Conservation (phyloP, 2,888 invertebrate species). For the Cephus rjabovi region DNA sequence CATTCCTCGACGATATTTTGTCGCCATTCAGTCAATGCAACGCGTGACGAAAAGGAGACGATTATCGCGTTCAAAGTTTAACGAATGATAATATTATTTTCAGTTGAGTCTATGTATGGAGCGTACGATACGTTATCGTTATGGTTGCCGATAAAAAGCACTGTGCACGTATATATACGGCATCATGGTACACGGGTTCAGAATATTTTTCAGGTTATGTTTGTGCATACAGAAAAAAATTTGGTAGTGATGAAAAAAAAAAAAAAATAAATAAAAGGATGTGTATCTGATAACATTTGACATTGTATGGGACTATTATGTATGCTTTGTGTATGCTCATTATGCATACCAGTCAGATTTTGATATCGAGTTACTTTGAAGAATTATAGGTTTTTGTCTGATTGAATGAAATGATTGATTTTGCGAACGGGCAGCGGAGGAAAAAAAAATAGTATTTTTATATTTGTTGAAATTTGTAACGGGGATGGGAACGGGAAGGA, state of each 20-base stretch:
- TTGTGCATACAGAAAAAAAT: background rate
- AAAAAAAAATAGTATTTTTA: background rate
- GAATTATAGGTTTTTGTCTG: background rate
- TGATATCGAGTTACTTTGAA: background rate
- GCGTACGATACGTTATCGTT: background rate
- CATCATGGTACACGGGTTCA: background rate
- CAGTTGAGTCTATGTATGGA: background rate
- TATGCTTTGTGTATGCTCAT: background rate
- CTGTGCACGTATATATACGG: background rate
- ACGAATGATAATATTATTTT: conserved; percentile 27
- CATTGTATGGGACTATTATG: background rate
- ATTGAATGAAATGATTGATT: background rate
- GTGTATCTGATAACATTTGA: too few species aligned
- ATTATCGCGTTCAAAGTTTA: conserved; percentile 14
- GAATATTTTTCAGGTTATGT: background rate
- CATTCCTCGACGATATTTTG: too few species aligned
- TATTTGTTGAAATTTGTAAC: background rate
- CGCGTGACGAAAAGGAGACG: background rate
- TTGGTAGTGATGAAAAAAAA: background rate
- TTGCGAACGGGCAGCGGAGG: background rate
- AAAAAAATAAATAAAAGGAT: too few species aligned
- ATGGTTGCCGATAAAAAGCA: background rate
- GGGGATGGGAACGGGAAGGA: background rate
- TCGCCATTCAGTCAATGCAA: background rate
- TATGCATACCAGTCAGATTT: background rate